Base-by-base conservation (phyloP, 2,797 vertebrate species). In the Ceyx erithaca region DNA sequence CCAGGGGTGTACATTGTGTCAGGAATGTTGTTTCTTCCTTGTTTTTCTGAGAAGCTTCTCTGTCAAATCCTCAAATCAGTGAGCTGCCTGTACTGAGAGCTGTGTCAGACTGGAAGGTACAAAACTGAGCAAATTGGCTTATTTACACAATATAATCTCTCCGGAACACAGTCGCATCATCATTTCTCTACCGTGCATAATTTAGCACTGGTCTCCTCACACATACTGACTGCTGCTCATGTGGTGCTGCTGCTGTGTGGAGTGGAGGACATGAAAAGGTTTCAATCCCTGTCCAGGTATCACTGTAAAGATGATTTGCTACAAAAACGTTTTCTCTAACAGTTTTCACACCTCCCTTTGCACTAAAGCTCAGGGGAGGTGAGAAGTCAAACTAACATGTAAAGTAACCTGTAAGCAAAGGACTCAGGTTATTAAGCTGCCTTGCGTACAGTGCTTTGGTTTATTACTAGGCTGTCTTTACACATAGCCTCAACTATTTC, bases 201-300 rank as follows among this genome's bases (percentile, higher is more conserved):
- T 77, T 40, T 59, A 21, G 8, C 5, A 80, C 7, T 2, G 48
- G 70, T 72, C 23, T 54, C 37, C 84, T 83, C 59, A 31, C 31
- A 40, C 14, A 10, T 23, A 26, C 12, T 76, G 40, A 48, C n/a
- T 77, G 31, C 35, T 79, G 12, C 15, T 52, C 14, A 37, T 76
- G 64, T 78, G 35, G 11, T 33, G 23, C 21, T 66, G 26, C 79
- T 76, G 15, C 21, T 37, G 2, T 8, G 5, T 7, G 46, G 23
- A 66, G 16, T 9, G 23, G 31, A 77, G 46, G 30, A 77, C 12
- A 57, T 0, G 0, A 31, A 64, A 57, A 52, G 5, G 63, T 77
- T 70, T 82, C 17, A 57, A 10, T 63, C 46, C 8, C 30, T 75
- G 25, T 23, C 20, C 25, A 84, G 33, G 33, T 49, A 57, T 1